Base-by-base conservation (phyloP, 2,797 vertebrate species). In the Peromyscus melanophrys region DNA sequence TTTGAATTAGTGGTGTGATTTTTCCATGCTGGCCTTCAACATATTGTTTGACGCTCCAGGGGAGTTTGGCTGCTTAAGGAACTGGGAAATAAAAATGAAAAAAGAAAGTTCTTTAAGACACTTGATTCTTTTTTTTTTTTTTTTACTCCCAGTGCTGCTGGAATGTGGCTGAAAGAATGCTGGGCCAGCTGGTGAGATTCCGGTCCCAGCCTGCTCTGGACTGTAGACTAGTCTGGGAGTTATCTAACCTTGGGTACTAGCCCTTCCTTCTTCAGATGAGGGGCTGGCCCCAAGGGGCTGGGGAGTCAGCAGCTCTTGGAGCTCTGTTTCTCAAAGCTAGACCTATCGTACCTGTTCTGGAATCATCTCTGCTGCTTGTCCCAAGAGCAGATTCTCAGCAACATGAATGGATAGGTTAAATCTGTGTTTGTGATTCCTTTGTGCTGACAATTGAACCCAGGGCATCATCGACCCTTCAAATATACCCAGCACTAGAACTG, bases 21-120 rank as follows among this genome's bases (percentile, higher is more conserved):
- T 96, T 61, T 63, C 67, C 34, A 11, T 31, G 92, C 90, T 95
- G 96, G 83, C 92, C 97, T 97, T 86, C 94, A 97, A 83, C 85
- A 90, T 96, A 97, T 97, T 97, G 97, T 96, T 96, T 87, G 97
- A 78, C 0, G 31, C 83, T 96, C 91, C 89, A 97, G 95, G 98
- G 95, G 86, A 91, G 71, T 95, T 89, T 91, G 96, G 95, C 94
- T 96, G 96, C 92, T 91, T 73, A 76, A 81, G 94, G 87, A 82
- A 73, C 55, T 93, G 88, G 95, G 84, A 91, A 82, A 43, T 84
- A 95, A 86, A 59, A 89, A 82, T 34, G 86, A 40, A 5, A 88
- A 49, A 31, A 61, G n/a, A 52, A 73, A 16, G 83, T 91, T 86
- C 65, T 76, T 63, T 90, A 65, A 61, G 65, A 96, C 75, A 73